Percentiles rank a stretch among this genome's conserved stretches.
Evolutionary conservation across 2,888 invertebrate species (phyloP).

Genomic region (Drosophila lutescens): DNA sequence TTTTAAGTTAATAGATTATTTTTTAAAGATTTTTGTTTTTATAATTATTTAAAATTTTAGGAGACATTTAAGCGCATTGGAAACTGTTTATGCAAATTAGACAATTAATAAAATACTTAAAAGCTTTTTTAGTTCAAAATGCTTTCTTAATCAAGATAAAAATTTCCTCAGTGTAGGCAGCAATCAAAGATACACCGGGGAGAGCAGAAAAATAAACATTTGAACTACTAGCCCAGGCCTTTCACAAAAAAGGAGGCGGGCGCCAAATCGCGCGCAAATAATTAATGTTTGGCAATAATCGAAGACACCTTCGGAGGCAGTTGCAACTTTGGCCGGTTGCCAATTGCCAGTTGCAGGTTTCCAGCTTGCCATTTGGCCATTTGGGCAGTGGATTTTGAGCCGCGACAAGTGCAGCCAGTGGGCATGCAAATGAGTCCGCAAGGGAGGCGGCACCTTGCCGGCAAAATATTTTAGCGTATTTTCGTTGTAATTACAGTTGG

Average conservation of each 20-base stretch:
- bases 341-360: slow-evolving; percentile 34
- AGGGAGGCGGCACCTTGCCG: slow-evolving; percentile 37
- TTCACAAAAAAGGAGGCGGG: slow-evolving; percentile 68
- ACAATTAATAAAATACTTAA: too few relatives aligned
- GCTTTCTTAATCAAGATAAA: neutral
- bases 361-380: slow-evolving; percentile 17
- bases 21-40: too few relatives aligned
- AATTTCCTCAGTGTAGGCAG: slow-evolving; percentile 40
- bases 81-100: too few relatives aligned
- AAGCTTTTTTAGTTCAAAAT: too few relatives aligned
- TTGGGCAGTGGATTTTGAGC: slow-evolving; percentile 24
- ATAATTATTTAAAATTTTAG: too few relatives aligned
- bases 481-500: slow-evolving; percentile 35
- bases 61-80: too few relatives aligned
- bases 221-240: slow-evolving; percentile 75
- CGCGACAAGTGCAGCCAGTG: slow-evolving; percentile 60
- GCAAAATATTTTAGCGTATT: slow-evolving; percentile 38
- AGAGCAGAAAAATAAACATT: slow-evolving; percentile 71
- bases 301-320: slow-evolving; percentile 75
- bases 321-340: slow-evolving; percentile 39
- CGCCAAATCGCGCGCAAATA: slow-evolving; percentile 66
- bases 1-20: too few relatives aligned
- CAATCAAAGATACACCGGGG: slow-evolving; percentile 76
- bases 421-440: slow-evolving; percentile 74
- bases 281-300: slow-evolving; percentile 82